These are phyloP conservation scores for Cromileptes altivelis DNA, from an alignment of 2,113 vertebrate species.

Conservation along the genomic window DNA sequence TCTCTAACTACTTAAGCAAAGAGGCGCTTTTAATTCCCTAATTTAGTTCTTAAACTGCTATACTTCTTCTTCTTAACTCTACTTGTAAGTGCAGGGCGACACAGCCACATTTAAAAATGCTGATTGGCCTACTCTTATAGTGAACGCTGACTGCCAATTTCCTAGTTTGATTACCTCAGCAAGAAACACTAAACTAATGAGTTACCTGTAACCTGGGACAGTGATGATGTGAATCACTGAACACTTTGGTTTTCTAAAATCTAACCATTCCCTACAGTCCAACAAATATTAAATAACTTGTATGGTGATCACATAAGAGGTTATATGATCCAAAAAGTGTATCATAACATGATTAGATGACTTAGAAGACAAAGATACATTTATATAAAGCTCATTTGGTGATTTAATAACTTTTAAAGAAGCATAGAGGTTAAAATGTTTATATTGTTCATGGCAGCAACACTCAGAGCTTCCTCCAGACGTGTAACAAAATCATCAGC, in stretches of 20 bases:
- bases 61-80: conserved; percentile 16
- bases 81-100: neutral
- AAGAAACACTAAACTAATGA: conserved; percentile 65
- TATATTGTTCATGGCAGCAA: neutral
- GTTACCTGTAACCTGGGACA: conserved; percentile 51
- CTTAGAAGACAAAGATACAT: neutral
- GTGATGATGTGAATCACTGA: neutral
- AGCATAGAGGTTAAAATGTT: neutral
- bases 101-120: conserved; percentile 53
- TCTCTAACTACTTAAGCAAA: neutral
- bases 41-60: conserved; percentile 19
- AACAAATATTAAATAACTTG: conserved; percentile 7
- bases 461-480: conserved; percentile 11
- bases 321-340: conserved; percentile 16
- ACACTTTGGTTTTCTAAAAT: neutral
- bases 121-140: conserved; percentile 42
- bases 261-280: neutral
- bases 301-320: neutral
- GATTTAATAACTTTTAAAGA: neutral
- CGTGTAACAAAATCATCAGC: neutral
- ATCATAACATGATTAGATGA: neutral
- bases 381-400: neutral
- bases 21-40: neutral
- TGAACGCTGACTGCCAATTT: conserved; percentile 68
- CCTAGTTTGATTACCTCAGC: conserved; percentile 71